Percentiles rank a stretch among this genome's conserved stretches.
phyloP scores from a whole-genome alignment of 2,888 invertebrate species.

The Thysanoteuthis rhombus region DNA sequence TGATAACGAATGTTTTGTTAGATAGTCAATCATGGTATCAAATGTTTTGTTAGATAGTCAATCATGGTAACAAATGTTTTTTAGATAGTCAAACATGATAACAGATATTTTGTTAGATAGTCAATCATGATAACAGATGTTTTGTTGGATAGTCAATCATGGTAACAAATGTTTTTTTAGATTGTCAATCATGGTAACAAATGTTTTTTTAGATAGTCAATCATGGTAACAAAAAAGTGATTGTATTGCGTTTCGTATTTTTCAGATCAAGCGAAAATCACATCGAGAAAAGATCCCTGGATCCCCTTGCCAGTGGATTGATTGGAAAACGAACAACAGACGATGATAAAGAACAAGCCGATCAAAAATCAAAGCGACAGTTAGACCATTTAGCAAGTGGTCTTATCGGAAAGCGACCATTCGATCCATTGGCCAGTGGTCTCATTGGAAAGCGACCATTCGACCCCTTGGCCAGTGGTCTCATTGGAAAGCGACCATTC shows the following conservation, averaged over 20 bases:
- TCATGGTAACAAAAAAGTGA: neutral
- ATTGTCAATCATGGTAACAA: too few species aligned
- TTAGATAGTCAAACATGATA: too few species aligned
- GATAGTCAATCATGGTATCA: too few species aligned
- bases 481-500: conserved; percentile 33
- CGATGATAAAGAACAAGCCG: neutral
- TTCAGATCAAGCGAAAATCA: neutral
- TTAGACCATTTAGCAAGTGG: conserved; percentile 37
- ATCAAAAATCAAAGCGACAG: conserved; percentile 35
- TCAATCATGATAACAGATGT: too few species aligned
- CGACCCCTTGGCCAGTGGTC: conserved; percentile 33
- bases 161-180: too few species aligned
- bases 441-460: conserved; percentile 35
- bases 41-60: too few species aligned
- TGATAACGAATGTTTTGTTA: too few species aligned
- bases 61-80: too few species aligned
- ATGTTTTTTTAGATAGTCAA: too few species aligned
- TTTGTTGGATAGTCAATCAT: too few species aligned
- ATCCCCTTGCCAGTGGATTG: conserved; percentile 28
- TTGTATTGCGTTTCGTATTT: neutral
- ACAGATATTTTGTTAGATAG: too few species aligned
- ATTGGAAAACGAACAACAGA: conserved; percentile 29
- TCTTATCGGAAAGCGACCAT: conserved; percentile 36
- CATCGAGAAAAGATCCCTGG: conserved; percentile 24
- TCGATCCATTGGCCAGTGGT: conserved; percentile 35